A percentile compares a stretch with the other conserved stretches of the same genome.
These are phyloP conservation scores for Gortyna flavago DNA, from an alignment of 2,888 invertebrate species.

Conservation along the genomic window DNA sequence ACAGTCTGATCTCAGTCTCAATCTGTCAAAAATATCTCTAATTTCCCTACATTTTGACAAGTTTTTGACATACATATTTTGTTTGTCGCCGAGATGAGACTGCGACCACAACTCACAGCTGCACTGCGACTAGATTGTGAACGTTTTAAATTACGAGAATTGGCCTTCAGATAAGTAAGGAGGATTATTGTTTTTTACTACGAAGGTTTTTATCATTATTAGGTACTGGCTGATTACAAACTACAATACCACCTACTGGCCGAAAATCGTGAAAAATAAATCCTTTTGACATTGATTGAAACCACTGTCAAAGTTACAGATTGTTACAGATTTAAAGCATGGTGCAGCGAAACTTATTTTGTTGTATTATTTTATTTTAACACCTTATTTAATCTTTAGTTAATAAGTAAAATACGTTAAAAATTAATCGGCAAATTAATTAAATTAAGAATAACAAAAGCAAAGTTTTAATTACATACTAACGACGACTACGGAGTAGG, in stretches of 20 bases:
- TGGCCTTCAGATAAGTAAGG: not conserved
- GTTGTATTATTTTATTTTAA: not conserved
- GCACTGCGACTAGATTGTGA: too few species aligned
- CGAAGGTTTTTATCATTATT: slow-evolving; percentile 20
- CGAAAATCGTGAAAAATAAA: slow-evolving; percentile 17
- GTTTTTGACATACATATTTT: too few species aligned
- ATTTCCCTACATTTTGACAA: too few species aligned
- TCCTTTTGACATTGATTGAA: slow-evolving; percentile 17
- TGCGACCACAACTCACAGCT: too few species aligned
- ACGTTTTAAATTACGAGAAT: too few species aligned
- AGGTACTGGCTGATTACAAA: slow-evolving; percentile 32
- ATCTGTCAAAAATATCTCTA: too few species aligned
- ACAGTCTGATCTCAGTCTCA: too few species aligned
- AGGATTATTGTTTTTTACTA: slow-evolving; percentile 26
- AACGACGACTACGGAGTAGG: not conserved
- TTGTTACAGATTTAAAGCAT: not conserved
- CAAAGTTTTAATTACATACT: not conserved
- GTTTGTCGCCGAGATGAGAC: too few species aligned
- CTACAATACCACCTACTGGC: not conserved
- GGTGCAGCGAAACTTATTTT: not conserved
- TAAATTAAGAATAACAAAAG: not conserved
- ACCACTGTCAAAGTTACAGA: slow-evolving; percentile 8
- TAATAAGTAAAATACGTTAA: not conserved
- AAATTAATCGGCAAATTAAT: not conserved
- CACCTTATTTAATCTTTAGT: not conserved